These are phyloP conservation scores for Smutsia temminckii DNA, from an alignment of 2,797 vertebrate species.

Conservation along the genomic window DNA sequence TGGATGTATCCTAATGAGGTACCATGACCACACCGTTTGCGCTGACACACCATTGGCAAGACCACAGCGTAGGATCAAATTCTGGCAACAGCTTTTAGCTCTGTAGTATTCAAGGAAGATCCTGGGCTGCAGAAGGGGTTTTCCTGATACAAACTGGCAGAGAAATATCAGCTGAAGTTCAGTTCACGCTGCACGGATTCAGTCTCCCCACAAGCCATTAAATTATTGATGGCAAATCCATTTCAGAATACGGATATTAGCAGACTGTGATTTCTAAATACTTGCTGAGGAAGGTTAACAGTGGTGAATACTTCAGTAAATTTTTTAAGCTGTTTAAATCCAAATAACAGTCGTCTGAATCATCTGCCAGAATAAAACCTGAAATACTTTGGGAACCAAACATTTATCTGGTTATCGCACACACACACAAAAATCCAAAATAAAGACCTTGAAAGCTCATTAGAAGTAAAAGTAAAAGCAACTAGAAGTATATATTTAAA, in stretches of 20 bases:
- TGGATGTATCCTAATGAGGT: neutral
- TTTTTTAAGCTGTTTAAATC: neutral
- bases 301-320: neutral
- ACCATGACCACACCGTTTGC: neutral
- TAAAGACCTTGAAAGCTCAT: neutral
- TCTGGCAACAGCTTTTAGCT: neutral
- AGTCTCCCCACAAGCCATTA: neutral
- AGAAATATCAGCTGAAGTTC: slow-evolving; percentile 8
- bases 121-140: neutral
- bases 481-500: neutral
- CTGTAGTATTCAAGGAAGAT: slow-evolving; percentile 8
- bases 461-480: neutral
- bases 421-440: neutral
- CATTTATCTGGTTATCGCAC: slow-evolving; percentile 11
- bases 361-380: neutral
- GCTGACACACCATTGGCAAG: neutral
- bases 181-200: neutral
- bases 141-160: slow-evolving; percentile 19
- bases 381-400: neutral
- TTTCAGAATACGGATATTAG: neutral
- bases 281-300: neutral
- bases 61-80: neutral
- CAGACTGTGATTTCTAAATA: neutral
- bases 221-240: neutral
- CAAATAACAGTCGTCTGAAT: slow-evolving; percentile 11